Conservation (phyloP, 2,888 invertebrate genomes). For the Argyresthia goedartella region DNA sequence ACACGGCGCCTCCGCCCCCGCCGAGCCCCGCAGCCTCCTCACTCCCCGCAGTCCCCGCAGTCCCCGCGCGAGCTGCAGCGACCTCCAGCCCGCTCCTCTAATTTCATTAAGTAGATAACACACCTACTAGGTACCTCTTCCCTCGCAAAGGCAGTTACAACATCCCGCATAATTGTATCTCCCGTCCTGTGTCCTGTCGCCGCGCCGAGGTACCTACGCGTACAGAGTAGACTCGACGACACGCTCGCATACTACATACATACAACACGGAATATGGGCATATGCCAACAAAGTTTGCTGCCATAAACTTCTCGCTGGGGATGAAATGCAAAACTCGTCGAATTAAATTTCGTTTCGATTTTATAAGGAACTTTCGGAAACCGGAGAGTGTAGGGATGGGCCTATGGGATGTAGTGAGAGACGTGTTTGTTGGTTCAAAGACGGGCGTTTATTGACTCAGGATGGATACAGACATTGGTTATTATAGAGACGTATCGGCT, state of each 20-base stretch:
- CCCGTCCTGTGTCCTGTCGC: not conserved
- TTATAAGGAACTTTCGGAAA: constrained; percentile 37
- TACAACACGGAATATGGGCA: not conserved
- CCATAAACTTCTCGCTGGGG: constrained; percentile 8
- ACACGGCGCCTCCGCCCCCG: constrained; percentile 23
- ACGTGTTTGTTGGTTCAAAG: no score
- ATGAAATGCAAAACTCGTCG: constrained; percentile 13
- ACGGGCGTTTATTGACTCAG: no score
- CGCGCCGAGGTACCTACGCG: not conserved
- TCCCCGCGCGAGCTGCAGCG: constrained; percentile 5
- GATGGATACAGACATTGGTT: no score
- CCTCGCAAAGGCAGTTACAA: not conserved
- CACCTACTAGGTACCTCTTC: not conserved
- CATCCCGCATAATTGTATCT: not conserved
- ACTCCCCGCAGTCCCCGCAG: constrained; percentile 11
- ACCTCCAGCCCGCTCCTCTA: constrained; percentile 10
- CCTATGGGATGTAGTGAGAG: no score
- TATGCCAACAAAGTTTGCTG: constrained; percentile 5
- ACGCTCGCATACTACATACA: not conserved
- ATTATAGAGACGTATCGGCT: no score
- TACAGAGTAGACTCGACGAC: not conserved
- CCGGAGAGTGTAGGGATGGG: no score
- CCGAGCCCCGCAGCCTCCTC: constrained; percentile 18
- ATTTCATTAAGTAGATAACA: constrained; percentile 24
- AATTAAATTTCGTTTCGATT: constrained; percentile 31